Conservation (phyloP, 2,797 vertebrate genomes). For the Trachops cirrhosus region DNA sequence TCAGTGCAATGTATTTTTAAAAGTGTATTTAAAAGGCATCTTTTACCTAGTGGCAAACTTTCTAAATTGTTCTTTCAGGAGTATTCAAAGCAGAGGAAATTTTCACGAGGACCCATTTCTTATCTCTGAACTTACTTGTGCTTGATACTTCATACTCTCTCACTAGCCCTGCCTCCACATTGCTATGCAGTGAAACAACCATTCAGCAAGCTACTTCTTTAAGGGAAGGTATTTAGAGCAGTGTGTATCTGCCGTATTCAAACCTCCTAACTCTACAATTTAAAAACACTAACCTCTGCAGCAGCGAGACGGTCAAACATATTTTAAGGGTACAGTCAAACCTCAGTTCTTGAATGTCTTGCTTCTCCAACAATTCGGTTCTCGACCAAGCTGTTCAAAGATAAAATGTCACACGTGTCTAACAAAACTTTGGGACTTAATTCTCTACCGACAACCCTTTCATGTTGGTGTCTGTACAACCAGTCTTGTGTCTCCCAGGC, state of each 20-base stretch:
- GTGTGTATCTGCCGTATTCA: not conserved
- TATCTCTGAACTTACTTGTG: not conserved
- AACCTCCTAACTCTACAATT: not conserved
- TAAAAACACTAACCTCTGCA: not conserved
- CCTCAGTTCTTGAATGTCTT: no score
- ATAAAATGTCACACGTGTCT: no score
- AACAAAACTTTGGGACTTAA: no score
- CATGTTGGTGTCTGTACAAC: no score
- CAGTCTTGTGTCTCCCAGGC: no score
- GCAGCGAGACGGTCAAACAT: not conserved
- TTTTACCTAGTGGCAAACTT: not conserved
- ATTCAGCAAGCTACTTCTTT: not conserved
- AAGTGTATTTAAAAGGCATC: slow-evolving; percentile 41
- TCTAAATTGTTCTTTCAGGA: slow-evolving; percentile 16
- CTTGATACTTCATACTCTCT: not conserved
- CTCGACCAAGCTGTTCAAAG: no score
- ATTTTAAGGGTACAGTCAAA: not conserved
- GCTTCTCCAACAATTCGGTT: no score
- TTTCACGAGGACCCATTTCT: not conserved
- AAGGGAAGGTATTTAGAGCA: not conserved
- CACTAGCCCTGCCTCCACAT: not conserved
- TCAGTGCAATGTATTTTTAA: slow-evolving; percentile 17
- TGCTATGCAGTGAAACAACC: not conserved
- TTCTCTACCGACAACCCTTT: no score
- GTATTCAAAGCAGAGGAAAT: not conserved